Base-by-base conservation (phyloP, 2,113 vertebrate genomes). In the Larimichthys crocea region DNA sequence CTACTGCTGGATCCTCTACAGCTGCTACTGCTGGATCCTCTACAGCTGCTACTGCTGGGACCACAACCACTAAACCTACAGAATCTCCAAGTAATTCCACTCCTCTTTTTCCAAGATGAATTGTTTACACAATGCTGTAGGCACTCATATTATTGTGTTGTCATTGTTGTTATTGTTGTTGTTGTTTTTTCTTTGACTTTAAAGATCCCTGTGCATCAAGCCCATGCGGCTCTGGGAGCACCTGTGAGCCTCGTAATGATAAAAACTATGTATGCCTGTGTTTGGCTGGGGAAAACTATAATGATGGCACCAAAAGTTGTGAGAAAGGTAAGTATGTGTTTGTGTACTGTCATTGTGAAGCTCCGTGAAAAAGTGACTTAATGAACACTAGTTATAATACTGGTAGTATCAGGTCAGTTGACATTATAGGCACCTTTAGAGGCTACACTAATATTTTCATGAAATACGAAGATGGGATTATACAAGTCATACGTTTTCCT, bases 191-290 rank as follows among this genome's bases (percentile, higher is more conserved):
- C 22, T 19, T 65, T 61, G 2, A 19, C 26, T 31, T 65, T 22
- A 10, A 56, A 94, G 91, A 12, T 64, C 35, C 83, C 14, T 94
- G 93, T 74, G 0, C 0, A 0, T 0, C 4, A 7, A 56, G 61
- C 9, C 74, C 89, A 44, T 95, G 94, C 78, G 26, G 15, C 0
- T 0, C 0, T 40, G 87, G 88, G 42, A 91, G 85, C 87, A 88
- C 64, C 8, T 95, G 94, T 64, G 31, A 69, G 3, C 0, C 0
- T 10, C 81, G 75, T 48, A n/a, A 1, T 0, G 0, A 29, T 20
- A 0, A 8, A 4, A 17, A 0, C 3, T 89, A 42, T 76, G 46
- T 19, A 0, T 95, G 94, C 64, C 52, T 84, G 64, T 95, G 94
- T 79, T 55, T 53, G 24, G 0, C 75, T 20, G 94, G 93, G 24